Conservation (phyloP, 30 jellyfish, hydroid and myxozoan genomes). For the Turritopsis dohrnii region DNA sequence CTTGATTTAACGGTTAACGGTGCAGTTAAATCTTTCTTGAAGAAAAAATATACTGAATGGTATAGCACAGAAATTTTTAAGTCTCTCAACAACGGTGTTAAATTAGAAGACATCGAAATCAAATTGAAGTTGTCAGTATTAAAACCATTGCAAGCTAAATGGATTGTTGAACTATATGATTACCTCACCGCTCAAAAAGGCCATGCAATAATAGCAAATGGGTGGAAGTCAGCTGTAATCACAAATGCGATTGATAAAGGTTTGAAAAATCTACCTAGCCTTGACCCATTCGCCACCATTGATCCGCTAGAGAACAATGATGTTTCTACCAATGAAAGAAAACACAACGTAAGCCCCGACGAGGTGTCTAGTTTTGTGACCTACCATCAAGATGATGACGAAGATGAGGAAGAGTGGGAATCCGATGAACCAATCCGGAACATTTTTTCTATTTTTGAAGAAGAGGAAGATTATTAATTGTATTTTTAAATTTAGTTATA, state of each 20-base stretch:
- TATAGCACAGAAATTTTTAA: constrained; percentile 7
- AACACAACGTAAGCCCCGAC: not conserved
- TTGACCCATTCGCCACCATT: constrained; percentile 6
- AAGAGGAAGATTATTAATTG: not conserved
- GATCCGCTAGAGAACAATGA: constrained; percentile 3
- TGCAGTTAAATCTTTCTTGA: constrained; percentile 8
- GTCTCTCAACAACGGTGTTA: not conserved
- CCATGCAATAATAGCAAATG: not conserved
- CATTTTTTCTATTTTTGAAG: not conserved
- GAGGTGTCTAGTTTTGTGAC: not conserved
- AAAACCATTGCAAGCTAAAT: constrained; percentile 9
- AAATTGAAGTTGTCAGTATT: constrained; percentile 6
- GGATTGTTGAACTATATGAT: constrained; percentile 7
- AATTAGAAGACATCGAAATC: constrained; percentile 2
- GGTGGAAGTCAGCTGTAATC: constrained; percentile 11
- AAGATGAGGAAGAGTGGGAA: constrained; percentile 16
- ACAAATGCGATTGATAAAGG: constrained; percentile 7
- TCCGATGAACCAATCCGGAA: not conserved
- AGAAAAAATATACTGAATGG: constrained; percentile 13
- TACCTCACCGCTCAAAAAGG: not conserved
- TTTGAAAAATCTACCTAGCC: not conserved
- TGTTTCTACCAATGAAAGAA: not conserved
- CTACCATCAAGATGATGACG: constrained; percentile 4
- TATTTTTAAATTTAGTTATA: no score
- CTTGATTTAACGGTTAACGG: constrained; percentile 14